phyloP scores from a whole-genome alignment of 2,113 vertebrate genomes.

The Platichthys flesus region DNA sequence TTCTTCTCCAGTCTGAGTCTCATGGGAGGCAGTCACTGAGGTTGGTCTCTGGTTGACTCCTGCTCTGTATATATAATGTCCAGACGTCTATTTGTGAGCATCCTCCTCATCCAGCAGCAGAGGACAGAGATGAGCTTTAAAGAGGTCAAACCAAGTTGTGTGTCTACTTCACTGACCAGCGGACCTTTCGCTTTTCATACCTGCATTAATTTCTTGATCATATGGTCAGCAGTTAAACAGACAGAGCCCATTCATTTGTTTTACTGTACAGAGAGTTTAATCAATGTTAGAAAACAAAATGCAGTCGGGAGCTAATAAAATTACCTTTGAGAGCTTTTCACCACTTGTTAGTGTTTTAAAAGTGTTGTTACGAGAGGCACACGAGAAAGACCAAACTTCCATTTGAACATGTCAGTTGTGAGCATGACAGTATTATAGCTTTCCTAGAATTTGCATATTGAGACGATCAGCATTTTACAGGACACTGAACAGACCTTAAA shows the following conservation, averaged over 20 bases:
- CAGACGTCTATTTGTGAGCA: conserved; percentile 20
- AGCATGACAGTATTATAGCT: conserved; percentile 3
- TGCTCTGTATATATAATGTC: neutral
- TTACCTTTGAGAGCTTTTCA: conserved; percentile 11
- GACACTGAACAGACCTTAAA: neutral
- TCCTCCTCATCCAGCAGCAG: conserved; percentile 4
- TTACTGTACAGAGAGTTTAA: conserved; percentile 62
- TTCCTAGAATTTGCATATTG: conserved; percentile 3
- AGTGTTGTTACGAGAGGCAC: conserved; percentile 10
- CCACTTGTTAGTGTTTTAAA: conserved; percentile 53
- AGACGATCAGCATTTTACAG: neutral
- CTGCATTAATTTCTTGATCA: neutral
- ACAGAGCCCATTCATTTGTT: conserved; percentile 16
- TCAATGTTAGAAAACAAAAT: conserved; percentile 67
- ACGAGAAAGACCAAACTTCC: conserved; percentile 6
- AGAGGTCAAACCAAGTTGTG: conserved; percentile 10
- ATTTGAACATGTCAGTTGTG: conserved; percentile 48
- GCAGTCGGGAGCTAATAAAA: conserved; percentile 52
- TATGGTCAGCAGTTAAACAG: neutral
- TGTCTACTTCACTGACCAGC: neutral
- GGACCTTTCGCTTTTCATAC: neutral
- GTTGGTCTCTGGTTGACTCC: neutral
- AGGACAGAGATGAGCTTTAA: neutral
- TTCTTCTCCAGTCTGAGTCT: neutral
- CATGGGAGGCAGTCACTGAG: conserved; percentile 9